Evolutionary conservation across 2,888 invertebrate genomes (phyloP).

Genomic region (Acronicta aceris): DNA sequence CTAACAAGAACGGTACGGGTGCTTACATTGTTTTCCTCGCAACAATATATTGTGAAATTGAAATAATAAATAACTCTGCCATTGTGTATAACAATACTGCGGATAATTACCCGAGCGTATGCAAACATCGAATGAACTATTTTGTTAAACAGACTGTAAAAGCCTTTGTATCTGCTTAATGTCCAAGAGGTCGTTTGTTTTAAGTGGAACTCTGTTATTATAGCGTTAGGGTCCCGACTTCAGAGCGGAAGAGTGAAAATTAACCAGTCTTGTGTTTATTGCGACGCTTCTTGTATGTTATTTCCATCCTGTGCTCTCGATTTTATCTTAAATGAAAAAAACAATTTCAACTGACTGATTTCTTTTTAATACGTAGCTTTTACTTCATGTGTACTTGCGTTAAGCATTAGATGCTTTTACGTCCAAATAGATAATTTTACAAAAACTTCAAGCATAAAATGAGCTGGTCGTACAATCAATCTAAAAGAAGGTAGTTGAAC

Average conservation of each 20-base stretch:
- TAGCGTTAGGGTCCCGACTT: constrained; percentile 18
- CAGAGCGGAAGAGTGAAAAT: constrained; percentile 39
- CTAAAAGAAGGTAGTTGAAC: constrained; percentile 26
- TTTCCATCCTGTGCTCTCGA: constrained; percentile 39
- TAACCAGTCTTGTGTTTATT: constrained; percentile 37
- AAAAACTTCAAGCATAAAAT: constrained; percentile 32
- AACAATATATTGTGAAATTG: constrained; percentile 74
- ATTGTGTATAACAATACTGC: constrained; percentile 74
- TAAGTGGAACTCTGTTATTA: constrained; percentile 46
- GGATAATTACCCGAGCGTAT: constrained; percentile 75
- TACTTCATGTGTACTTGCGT: constrained; percentile 10
- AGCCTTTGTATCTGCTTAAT: constrained; percentile 70
- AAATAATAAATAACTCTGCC: constrained; percentile 70
- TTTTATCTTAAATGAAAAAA: constrained; percentile 45
- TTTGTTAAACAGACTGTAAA: constrained; percentile 84
- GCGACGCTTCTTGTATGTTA: constrained; percentile 32
- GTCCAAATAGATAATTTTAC: constrained; percentile 30
- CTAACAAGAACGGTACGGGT: constrained; percentile 45
- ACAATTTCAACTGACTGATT: constrained; percentile 46
- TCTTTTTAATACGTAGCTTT: constrained; percentile 42
- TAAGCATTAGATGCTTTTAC: constrained; percentile 11
- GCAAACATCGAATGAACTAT: constrained; percentile 74
- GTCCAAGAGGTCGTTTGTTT: constrained; percentile 56
- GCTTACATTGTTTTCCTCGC: constrained; percentile 65
- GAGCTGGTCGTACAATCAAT: constrained; percentile 23